phyloP scores from a whole-genome alignment of 2,888 invertebrate genomes.

The Tupiocoris notatus region DNA sequence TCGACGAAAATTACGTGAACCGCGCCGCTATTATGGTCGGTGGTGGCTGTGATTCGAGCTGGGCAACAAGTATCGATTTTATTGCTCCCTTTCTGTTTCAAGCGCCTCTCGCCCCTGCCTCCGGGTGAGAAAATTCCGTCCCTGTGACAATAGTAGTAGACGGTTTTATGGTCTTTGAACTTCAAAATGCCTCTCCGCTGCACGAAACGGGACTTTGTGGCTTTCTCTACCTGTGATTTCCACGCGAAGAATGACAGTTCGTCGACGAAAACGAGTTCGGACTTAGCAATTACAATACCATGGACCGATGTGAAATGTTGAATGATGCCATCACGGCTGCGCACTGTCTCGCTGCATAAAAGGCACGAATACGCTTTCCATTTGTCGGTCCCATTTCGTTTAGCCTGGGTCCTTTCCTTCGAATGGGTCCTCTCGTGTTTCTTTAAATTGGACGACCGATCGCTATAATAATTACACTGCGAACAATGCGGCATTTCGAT shows the following conservation, averaged over 20 bases:
- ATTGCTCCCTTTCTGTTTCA: conserved; percentile 9
- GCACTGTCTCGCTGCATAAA: too few relatives aligned
- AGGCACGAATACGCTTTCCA: too few relatives aligned
- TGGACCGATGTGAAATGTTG: background rate
- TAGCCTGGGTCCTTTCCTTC: too few relatives aligned
- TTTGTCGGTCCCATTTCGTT: too few relatives aligned
- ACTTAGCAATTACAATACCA: background rate
- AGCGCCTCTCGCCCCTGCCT: background rate
- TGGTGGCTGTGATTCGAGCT: background rate
- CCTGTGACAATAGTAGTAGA: conserved; percentile 20
- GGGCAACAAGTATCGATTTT: conserved; percentile 24
- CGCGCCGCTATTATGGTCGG: background rate
- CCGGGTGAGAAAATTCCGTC: background rate
- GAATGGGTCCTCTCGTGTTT: too few relatives aligned
- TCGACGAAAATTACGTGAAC: background rate
- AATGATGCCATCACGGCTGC: too few relatives aligned
- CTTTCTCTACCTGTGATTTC: background rate
- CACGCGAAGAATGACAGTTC: background rate
- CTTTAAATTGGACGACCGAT: too few relatives aligned
- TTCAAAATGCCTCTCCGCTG: background rate
- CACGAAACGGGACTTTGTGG: background rate
- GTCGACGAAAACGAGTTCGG: background rate
- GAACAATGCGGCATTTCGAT: too few relatives aligned
- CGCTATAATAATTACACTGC: too few relatives aligned
- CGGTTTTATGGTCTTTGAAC: background rate